Percentiles rank a stretch among this genome's conserved stretches.
Evolutionary conservation across 2,888 invertebrate genomes (phyloP).

Genomic region (Cenopis cana): DNA sequence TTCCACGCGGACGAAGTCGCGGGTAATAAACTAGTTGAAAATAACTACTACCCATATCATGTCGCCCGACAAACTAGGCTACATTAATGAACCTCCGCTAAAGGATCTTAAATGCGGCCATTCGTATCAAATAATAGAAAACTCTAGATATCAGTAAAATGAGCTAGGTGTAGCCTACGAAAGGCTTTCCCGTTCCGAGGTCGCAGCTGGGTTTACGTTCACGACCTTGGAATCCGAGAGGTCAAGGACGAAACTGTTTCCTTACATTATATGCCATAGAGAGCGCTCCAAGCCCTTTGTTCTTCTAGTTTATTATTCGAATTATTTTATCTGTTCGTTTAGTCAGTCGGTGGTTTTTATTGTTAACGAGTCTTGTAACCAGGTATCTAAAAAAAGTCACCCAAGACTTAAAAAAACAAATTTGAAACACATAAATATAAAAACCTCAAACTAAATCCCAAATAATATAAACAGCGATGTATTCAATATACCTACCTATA

Average conservation of each 20-base stretch:
- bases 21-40: too few relatives aligned
- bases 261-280: background rate
- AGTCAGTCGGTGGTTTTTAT: too few relatives aligned
- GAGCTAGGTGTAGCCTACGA: background rate
- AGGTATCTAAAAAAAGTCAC: too few relatives aligned
- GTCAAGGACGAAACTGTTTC: constrained; percentile 17
- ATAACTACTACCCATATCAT: too few relatives aligned
- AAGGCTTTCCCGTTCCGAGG: background rate
- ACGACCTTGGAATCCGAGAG: constrained; percentile 1
- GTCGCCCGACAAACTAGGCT: background rate
- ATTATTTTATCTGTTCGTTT: background rate
- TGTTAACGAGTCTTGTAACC: background rate
- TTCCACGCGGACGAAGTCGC: too few relatives aligned
- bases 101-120: background rate
- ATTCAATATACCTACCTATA: too few relatives aligned
- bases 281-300: background rate
- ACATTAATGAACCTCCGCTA: background rate
- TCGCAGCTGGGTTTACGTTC: background rate
- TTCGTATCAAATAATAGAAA: background rate
- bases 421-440: too few relatives aligned
- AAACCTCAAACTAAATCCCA: too few relatives aligned
- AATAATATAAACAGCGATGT: too few relatives aligned
- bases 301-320: background rate
- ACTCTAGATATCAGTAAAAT: constrained; percentile 1
- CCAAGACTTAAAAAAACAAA: too few relatives aligned